Conservation (phyloP, 2,888 invertebrate genomes). For the Xanthia togata region DNA sequence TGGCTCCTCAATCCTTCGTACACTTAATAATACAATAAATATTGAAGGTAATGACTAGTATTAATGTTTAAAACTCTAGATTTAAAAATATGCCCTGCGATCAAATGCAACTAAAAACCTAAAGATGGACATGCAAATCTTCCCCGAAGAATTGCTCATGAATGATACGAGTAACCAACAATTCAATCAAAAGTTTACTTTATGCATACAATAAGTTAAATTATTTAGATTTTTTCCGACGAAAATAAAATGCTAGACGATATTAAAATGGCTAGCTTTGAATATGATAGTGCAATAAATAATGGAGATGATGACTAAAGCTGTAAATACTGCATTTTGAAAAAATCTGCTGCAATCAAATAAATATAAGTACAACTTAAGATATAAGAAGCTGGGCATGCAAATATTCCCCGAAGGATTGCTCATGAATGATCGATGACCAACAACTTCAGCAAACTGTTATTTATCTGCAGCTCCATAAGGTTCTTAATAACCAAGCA, state of each 20-base stretch:
- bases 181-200: background rate
- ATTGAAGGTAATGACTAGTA: too few species aligned
- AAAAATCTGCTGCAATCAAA: background rate
- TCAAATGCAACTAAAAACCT: background rate
- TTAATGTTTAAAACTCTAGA: background rate
- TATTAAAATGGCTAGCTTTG: background rate
- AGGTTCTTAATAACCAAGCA: slow-evolving; percentile 4
- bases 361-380: background rate
- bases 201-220: too few species aligned
- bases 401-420: background rate
- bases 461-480: background rate
- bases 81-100: background rate
- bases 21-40: too few species aligned
- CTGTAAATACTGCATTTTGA: background rate
- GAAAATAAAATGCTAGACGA: too few species aligned
- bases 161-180: background rate
- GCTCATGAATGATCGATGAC: slow-evolving; percentile 1
- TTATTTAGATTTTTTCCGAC: too few species aligned
- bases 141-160: background rate
- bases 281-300: background rate
- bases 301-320: background rate
- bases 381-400: background rate
- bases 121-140: background rate
- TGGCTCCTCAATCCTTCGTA: too few species aligned
- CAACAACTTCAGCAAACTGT: background rate